Evolutionary conservation across 2,113 vertebrate genomes (phyloP).

Genomic region (Charadrius vociferus): DNA sequence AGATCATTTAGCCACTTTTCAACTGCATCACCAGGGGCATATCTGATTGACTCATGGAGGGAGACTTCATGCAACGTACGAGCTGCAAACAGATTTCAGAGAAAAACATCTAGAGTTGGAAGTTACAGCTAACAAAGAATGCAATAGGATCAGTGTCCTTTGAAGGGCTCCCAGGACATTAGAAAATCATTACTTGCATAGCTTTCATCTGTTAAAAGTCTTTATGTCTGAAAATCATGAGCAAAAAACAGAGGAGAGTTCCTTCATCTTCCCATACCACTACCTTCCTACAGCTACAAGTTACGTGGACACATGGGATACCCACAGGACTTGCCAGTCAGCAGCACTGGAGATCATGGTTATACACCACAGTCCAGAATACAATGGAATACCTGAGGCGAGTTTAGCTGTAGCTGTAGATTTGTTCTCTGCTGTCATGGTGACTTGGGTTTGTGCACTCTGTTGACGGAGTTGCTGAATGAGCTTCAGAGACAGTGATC

Average conservation of each 20-base stretch:
- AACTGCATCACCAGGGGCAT: slow-evolving; percentile 88
- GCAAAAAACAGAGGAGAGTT: neutral
- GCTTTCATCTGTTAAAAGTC: neutral
- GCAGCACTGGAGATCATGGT: accelerated
- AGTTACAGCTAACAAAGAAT: neutral
- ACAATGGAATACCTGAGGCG: slow-evolving; percentile 78
- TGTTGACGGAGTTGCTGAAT: slow-evolving; percentile 96
- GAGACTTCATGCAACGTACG: slow-evolving; percentile 89
- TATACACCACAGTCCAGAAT: neutral
- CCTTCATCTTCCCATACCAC: neutral
- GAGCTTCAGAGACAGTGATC: slow-evolving; percentile 95
- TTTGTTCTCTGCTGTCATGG: slow-evolving; percentile 89
- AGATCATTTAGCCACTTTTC: slow-evolving; percentile 98
- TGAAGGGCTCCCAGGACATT: neutral
- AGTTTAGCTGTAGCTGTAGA: slow-evolving; percentile 82
- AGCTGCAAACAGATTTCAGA: slow-evolving; percentile 66
- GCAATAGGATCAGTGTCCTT: neutral
- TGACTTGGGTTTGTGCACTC: slow-evolving; percentile 89
- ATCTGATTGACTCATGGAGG: slow-evolving; percentile 95
- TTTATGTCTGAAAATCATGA: neutral
- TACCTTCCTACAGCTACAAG: neutral
- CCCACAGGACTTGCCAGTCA: neutral
- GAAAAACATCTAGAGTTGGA: neutral
- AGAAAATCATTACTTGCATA: accelerated
- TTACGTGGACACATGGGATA: accelerated